Evolutionary conservation across 2,888 invertebrate species (phyloP), one percentile per base, ranked within the genome.

Genomic region (Dicranocentrus wangi): DNA sequence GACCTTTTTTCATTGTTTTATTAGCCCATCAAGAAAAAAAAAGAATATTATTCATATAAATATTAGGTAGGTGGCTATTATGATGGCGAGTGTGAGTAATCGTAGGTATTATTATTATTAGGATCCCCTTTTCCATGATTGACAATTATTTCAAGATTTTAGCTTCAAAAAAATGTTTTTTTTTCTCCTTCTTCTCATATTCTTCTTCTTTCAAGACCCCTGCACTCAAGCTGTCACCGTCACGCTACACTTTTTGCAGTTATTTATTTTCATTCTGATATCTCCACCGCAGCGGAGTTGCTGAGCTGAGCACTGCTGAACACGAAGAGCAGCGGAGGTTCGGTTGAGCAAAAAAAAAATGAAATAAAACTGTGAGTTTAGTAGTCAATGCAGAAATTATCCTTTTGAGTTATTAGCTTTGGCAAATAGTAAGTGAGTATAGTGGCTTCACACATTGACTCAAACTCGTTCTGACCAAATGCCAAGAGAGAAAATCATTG

Each of bases 401-500:
- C 39, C 27, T 55, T 27, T 28, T 42, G 28, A 75, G 53, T 19
- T 43, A 75, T 75, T 75, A 55, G 73, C 42, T 63, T 65, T 65
- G 27, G 55, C 73, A 65, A 75, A 75, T 75, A 53, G 1, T 19
- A 19, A 61, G 39, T 10, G 23, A 21, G 8, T 39, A 3, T 17
- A 19, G 17, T 19, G 63, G 13, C 17, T 63, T 39, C 17, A 63
- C 39, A 63, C 63, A 19, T 39, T 32, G 23, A 17, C 42, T 17
- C 58, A 77, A 77, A 77, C 77, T 69, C 58, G 77, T 68, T 77
- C 77, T 70, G 55, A 78, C 53, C 65, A 55, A 70, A 53, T 71
- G 78, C 78, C 78, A 78, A 75, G 19, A 61, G 42, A 75, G 42
- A 78, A 78, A 78, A 78, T 61, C 39, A 61, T 78, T 63, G 65